Evolutionary conservation across 2,888 invertebrate genomes (phyloP), one percentile per base, ranked within the genome.

Genomic region (Cataglyphis cursor): DNA sequence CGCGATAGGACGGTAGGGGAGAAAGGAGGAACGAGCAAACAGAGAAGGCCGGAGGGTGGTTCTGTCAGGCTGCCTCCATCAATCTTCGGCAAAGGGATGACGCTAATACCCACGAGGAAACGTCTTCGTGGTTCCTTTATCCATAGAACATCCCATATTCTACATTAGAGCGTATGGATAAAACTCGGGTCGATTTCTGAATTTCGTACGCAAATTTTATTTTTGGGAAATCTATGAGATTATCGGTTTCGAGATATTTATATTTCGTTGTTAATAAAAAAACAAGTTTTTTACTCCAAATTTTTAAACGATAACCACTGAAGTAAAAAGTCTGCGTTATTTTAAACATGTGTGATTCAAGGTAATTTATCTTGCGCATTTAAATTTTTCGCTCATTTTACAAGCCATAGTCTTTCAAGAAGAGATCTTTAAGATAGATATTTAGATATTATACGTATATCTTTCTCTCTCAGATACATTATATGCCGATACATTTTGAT

Each of bases 31-130:
- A 66, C 51, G 81, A 59, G 85, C 82, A 84, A 86, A 82, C 80
- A 76, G 84, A 44, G 82, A 41, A 74, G 72, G 61, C 41, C 65
- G 66, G 81, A 86, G 86, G 88, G 84, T 85, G 85, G 76, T 89
- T 89, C 89, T 90, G 88, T 91, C 88, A 91, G 88, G 91, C 89
- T 85, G 85, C 89, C 90, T 91, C 91, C 94, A 94, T 94, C 94
- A 94, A 94, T 94, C 94, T 94, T 94, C 93, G 90, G 90, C 92
- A 91, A 90, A 90, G 91, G 92, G 90, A 93, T 93, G 93, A 94
- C 93, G 93, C 91, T 94, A 93, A 94, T 94, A 93, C 94, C 92
- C 90, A 87, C 80, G 88, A 84, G 90, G 85, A 89, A 91, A 90
- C 92, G 90, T 92, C 90, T 91, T 89, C 86, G 88, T 89, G 88